Conservation (phyloP, 2,797 vertebrate species). For the Neopelma chrysocephalum region DNA sequence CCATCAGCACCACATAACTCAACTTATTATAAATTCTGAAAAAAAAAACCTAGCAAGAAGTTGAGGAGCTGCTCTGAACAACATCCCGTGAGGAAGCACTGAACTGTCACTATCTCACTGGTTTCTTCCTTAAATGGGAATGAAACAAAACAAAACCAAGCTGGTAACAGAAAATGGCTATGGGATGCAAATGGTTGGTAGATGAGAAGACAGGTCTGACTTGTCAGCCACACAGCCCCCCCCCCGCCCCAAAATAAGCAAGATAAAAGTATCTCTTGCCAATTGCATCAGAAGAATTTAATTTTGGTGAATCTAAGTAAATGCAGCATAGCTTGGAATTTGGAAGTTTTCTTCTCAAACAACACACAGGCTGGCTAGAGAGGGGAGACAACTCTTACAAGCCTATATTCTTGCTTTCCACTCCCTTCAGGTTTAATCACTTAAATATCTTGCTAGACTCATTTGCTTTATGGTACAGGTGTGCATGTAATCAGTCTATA, state of each 20-base stretch:
- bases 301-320: neutral
- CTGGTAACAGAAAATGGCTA: neutral
- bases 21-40: neutral
- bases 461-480: neutral
- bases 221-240: neutral
- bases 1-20: neutral
- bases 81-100: neutral
- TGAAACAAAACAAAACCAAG: neutral
- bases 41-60: neutral
- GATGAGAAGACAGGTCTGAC: neutral
- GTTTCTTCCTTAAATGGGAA: neutral
- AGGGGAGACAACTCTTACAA: neutral
- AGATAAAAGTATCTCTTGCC: neutral
- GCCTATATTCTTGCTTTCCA: neutral
- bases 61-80: neutral
- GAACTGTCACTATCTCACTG: neutral
- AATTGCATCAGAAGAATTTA: neutral
- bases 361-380: neutral
- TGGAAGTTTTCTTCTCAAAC: neutral
- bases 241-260: neutral
- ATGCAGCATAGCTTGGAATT: neutral
- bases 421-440: neutral
- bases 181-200: neutral
- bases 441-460: neutral
- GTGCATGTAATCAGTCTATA: neutral